A percentile compares a stretch with the other conserved stretches of the same genome.
Conservation (phyloP, 2,797 vertebrate species). For the Microctenopoma stevenorrisi region DNA sequence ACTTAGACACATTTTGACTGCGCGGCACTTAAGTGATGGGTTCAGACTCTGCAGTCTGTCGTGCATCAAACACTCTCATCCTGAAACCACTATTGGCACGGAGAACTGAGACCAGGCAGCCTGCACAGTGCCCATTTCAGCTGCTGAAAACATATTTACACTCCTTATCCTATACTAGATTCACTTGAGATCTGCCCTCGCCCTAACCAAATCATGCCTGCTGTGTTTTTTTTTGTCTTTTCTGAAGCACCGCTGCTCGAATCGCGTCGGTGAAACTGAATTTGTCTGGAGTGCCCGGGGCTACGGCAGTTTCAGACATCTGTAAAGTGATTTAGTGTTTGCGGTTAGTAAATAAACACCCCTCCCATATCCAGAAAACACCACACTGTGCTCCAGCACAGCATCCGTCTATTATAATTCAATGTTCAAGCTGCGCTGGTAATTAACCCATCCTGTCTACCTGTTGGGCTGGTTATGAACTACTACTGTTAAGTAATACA, state of each 20-base stretch:
- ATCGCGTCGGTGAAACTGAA: constrained; percentile 36
- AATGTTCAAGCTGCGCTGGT: constrained; percentile 56
- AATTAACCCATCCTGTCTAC: constrained; percentile 75
- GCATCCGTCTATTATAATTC: constrained; percentile 70
- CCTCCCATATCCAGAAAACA: constrained; percentile 58
- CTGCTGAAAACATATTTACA: constrained; percentile 38
- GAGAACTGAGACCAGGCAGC: constrained; percentile 8
- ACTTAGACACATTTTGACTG: constrained; percentile 9
- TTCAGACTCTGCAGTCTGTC: constrained; percentile 20
- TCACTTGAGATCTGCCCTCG: constrained; percentile 42
- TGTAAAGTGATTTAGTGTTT: constrained; percentile 68
- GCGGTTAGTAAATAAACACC: constrained; percentile 65
- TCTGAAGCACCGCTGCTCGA: constrained; percentile 36
- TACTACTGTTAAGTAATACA: constrained; percentile 77
- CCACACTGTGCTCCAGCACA: constrained; percentile 52
- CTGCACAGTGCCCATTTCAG: constrained; percentile 34
- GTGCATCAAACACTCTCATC: constrained; percentile 24
- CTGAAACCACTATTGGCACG: constrained; percentile 7
- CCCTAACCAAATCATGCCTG: constrained; percentile 32
- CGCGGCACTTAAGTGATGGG: constrained; percentile 7
- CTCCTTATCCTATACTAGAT: constrained; percentile 27
- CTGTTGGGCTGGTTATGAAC: constrained; percentile 76
- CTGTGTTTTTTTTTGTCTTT: constrained; percentile 31
- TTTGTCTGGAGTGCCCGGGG: constrained; percentile 50
- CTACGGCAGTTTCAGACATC: constrained; percentile 60